Conservation (phyloP, 1,140 invertebrate genomes). For the Cataglyphis hispanica region DNA sequence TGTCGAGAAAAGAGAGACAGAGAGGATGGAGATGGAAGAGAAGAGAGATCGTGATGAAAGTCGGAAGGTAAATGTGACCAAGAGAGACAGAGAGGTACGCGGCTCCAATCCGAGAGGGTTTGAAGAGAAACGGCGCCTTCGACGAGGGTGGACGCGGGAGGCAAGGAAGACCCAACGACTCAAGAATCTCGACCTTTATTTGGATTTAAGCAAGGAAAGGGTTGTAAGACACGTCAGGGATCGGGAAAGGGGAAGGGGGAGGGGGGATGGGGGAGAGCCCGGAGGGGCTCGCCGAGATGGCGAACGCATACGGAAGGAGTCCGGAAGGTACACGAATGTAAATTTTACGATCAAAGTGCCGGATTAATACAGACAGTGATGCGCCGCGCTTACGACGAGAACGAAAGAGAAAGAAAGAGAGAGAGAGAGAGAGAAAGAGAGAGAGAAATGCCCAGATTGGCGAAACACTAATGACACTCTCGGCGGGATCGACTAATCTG, state of each 20-base stretch:
- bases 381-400: slow-evolving; percentile 29
- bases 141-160: slow-evolving; percentile 54
- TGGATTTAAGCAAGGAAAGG: slow-evolving; percentile 85
- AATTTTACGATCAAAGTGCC: slow-evolving; percentile 75
- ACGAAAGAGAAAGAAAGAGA: slow-evolving; percentile 12
- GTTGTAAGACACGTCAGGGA: slow-evolving; percentile 77
- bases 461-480: slow-evolving; percentile 40
- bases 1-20: too few species aligned
- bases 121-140: slow-evolving; percentile 73
- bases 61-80: slow-evolving; percentile 64
- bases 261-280: slow-evolving; percentile 25
- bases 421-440: slow-evolving; percentile 1
- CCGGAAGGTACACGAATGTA: slow-evolving; percentile 70
- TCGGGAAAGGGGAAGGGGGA: background rate
- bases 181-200: slow-evolving; percentile 84
- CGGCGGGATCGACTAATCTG: slow-evolving; percentile 26
- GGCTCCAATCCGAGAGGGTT: slow-evolving; percentile 76
- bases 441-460: slow-evolving; percentile 11
- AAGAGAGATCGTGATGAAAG: too few species aligned
- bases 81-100: slow-evolving; percentile 64
- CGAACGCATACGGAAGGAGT: slow-evolving; percentile 69
- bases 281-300: slow-evolving; percentile 57
- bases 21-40: too few species aligned
- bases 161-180: slow-evolving; percentile 58
- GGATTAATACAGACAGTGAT: slow-evolving; percentile 72